A percentile compares a stretch with the other conserved stretches of the same genome.
Conservation (phyloP, 2,888 invertebrate species). For the Sinopyrophorus schimmeli region DNA sequence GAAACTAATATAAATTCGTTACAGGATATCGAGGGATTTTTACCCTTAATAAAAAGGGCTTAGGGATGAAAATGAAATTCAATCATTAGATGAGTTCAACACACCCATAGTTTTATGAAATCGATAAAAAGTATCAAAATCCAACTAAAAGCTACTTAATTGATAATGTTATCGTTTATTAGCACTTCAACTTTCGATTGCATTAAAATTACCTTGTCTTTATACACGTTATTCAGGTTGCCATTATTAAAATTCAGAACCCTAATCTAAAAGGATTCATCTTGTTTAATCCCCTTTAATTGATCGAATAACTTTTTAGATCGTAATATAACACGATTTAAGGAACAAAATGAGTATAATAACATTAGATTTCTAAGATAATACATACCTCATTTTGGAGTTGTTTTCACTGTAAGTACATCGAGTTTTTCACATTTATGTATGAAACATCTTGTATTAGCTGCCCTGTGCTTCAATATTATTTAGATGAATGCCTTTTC, state of each 20-base stretch:
- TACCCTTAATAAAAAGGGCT: constrained; percentile 38
- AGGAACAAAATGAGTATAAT: not conserved
- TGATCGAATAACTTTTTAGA: too few species aligned
- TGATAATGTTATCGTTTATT: too few species aligned
- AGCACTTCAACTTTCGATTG: too few species aligned
- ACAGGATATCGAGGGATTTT: constrained; percentile 34
- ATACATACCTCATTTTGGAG: constrained; percentile 45
- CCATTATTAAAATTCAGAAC: too few species aligned
- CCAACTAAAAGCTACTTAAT: too few species aligned
- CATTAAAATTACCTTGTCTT: too few species aligned
- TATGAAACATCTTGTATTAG: constrained; percentile 39
- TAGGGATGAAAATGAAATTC: constrained; percentile 38
- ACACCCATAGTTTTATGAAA: constrained; percentile 51
- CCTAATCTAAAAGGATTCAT: too few species aligned
- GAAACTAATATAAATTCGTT: constrained; percentile 21
- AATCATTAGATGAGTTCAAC: constrained; percentile 46
- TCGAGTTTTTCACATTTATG: constrained; percentile 38
- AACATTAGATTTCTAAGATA: constrained; percentile 1
- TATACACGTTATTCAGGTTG: too few species aligned
- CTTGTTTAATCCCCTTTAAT: too few species aligned
- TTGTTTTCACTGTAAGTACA: constrained; percentile 42
- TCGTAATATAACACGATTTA: not conserved
- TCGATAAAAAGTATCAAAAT: constrained; percentile 48
- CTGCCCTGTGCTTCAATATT: constrained; percentile 9
- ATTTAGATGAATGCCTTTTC: constrained; percentile 7